Evolutionary conservation across 2,888 invertebrate species (phyloP), one percentile per base, ranked within the genome.

Genomic region (Cryptophagus acutangulus): DNA sequence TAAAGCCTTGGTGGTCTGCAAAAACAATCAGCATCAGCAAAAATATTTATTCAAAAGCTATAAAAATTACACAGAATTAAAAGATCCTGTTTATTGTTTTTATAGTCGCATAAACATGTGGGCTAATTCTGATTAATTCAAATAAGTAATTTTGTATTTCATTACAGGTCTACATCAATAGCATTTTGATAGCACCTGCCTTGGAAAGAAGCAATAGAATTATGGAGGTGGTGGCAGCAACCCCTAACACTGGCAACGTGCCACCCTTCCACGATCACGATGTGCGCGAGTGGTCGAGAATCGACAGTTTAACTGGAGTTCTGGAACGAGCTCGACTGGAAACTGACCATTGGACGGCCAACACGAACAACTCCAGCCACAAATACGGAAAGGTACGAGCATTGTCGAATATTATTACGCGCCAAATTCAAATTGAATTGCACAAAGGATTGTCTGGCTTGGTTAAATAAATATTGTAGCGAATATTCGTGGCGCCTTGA

Each of bases 201-300:
- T 50, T 41, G 47, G 18, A 36, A 17, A 30, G 18, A 26, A 25
- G 25, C 33, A 41, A 37, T 18, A 35, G 36, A 42, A 65, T 16
- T 29, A 60, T 70, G 70, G 71, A 69, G 59, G 65, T 69, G 50
- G 69, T 70, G 40, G 62, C 67, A 43, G 63, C 67, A 43, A 57
- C 65, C 42, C 62, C 66, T 20, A 49, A 48, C 14, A 47, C 54
- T 31, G 59, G 61, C 31, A 66, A 63, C 45, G 57, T 57, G 48
- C 55, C 62, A 29, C 73, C 74, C 12, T 73, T 72, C 55, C 71
- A 72, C 55, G 73, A 73, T 49, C 73, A 71, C 56, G 73, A 75
- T 59, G 73, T 75, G 48, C 70, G 72, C 55, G 75, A 76, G 57
- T 76, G 76, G 76, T 73, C 74, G 40, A 65, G 71, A 45, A 63